Base-by-base conservation (phyloP, 2,797 vertebrate species). In the Anguilla obscura region DNA sequence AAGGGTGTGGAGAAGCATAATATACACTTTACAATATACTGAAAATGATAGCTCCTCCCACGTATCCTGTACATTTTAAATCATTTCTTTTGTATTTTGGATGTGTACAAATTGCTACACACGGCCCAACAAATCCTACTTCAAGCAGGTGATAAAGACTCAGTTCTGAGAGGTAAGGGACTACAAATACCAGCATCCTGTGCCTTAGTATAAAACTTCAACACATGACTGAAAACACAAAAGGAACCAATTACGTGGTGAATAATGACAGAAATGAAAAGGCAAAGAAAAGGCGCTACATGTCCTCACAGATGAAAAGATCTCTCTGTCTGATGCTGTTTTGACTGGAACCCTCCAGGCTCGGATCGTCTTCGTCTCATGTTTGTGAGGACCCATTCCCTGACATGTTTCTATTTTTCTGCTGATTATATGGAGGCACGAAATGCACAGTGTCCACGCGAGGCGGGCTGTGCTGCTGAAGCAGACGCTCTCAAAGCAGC, bases 251-350 rank as follows among this genome's bases (percentile, higher is more conserved):
- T 85, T 30, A 58, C 18, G 33, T 10, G 16, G 24, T 85, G 56
- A 66, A 85, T 9, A 36, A 85, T 63, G 85, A 40, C 56, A 63
- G 36, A 9, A 66, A 85, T 85, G 66, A 85, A 66, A n/a, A 30
- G 60, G 7, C 36, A 27, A 85, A 48, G 40, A 85, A 85, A 12
- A 84, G 40, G 27, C 84, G 18, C 56, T 16, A 33, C 84, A 56
- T n/a, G 85, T 66, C 36, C 60, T 85, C 60, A 24, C 33, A 36
- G 60, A 66, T 9, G 27, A 66, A 56, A 33, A 60, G 12, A 60
- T 48, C 36, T 66, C 36, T 2, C 21, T 2, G 12, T 85, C 10
- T 45, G 30, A 9, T 45, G n/a, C 50, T 54, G 1, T 48, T 14
- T 16, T 30, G 83, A 56, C 2, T 0, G n/a, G 50, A 56, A 48